phyloP scores from a whole-genome alignment of 2,113 vertebrate species.

The Oplegnathus fasciatus region DNA sequence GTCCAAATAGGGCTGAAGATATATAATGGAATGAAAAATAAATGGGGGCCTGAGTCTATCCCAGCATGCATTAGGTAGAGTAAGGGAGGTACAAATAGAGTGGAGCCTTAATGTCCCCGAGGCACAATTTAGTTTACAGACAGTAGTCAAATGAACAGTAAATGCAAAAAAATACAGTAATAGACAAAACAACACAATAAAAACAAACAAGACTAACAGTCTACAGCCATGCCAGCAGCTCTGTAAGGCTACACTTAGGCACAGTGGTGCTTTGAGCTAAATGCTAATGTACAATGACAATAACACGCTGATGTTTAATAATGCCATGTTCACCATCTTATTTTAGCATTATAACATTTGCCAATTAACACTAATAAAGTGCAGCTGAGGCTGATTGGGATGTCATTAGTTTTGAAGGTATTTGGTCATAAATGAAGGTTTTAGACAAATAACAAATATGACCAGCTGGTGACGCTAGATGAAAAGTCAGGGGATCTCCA shows the following conservation, averaged over 20 bases:
- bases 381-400: background rate
- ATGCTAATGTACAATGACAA: background rate
- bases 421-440: background rate
- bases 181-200: constrained; percentile 1
- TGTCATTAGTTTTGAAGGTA: background rate
- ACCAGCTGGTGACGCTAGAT: background rate
- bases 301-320: background rate
- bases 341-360: too few relatives aligned
- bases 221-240: background rate
- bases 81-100: constrained; percentile 6
- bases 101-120: constrained; percentile 45
- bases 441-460: background rate
- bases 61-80: constrained; percentile 15
- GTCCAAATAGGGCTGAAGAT: constrained; percentile 61
- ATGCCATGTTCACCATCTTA: too few relatives aligned
- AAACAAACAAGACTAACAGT: background rate
- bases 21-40: constrained; percentile 50
- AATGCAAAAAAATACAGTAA: constrained; percentile 9
- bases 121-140: constrained; percentile 30
- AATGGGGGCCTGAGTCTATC: constrained; percentile 27
- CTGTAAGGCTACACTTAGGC: background rate
- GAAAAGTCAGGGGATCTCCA: background rate
- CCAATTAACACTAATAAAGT: too few relatives aligned
- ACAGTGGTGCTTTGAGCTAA: background rate
- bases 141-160: constrained; percentile 20